phyloP scores from a whole-genome alignment of 2,888 invertebrate species.

The Sisyra terminalis region DNA sequence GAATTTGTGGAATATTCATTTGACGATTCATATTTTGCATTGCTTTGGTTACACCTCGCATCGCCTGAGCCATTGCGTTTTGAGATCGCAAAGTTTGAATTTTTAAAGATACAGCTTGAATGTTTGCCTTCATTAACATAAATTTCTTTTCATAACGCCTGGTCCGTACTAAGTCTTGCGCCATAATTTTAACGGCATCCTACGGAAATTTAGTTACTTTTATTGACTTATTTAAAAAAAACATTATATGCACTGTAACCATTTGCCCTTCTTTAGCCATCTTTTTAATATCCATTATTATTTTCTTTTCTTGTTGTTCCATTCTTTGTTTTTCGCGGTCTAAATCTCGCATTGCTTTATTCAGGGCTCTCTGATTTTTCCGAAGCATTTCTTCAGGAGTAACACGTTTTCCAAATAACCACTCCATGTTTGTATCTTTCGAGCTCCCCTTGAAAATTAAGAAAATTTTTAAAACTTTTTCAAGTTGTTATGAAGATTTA shows the following conservation, averaged over 20 bases:
- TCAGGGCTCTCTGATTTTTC: constrained; percentile 94
- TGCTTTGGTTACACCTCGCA: constrained; percentile 96
- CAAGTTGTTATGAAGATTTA: too few relatives aligned
- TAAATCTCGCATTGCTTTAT: constrained; percentile 95
- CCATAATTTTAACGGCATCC: constrained; percentile 99
- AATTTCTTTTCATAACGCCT: constrained; percentile 93
- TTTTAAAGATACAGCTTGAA: constrained; percentile 93
- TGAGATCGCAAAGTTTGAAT: constrained; percentile 96
- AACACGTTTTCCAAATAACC: constrained; percentile 91
- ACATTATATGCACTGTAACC: constrained; percentile 33
- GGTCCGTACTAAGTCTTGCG: constrained; percentile 93
- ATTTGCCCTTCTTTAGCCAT: constrained; percentile 98
- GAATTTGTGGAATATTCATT: constrained; percentile 96
- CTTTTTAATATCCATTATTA: constrained; percentile 95
- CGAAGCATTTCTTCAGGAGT: constrained; percentile 96
- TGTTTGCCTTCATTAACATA: constrained; percentile 98
- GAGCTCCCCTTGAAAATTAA: too few relatives aligned
- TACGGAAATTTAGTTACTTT: constrained; percentile 23
- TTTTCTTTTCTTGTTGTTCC: constrained; percentile 98
- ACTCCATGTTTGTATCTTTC: constrained; percentile 47
- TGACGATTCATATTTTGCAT: constrained; percentile 98
- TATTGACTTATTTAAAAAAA: too few relatives aligned
- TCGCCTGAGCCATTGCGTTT: constrained; percentile 98
- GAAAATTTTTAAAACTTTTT: too few relatives aligned
- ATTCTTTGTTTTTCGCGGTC: constrained; percentile 87